Evolutionary conservation across 2,797 vertebrate species (phyloP).

Genomic region (Sarcoramphus papa): DNA sequence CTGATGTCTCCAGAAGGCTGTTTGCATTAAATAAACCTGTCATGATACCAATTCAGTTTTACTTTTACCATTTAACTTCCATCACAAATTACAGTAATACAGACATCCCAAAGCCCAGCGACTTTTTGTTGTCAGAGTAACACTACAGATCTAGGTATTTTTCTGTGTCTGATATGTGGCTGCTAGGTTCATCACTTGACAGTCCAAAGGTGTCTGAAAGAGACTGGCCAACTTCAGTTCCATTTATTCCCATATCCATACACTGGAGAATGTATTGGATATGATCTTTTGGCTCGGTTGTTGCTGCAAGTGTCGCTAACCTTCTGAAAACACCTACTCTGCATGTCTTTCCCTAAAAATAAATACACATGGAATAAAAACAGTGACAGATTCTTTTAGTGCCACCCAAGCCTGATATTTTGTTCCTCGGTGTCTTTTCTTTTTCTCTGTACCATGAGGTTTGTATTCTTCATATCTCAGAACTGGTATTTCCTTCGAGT

Average conservation of each 20-base stretch:
- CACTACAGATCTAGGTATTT: neutral
- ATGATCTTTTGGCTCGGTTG: neutral
- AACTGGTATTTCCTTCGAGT: neutral
- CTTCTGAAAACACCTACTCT: neutral
- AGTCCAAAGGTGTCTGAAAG: neutral
- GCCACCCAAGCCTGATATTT: neutral
- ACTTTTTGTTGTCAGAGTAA: neutral
- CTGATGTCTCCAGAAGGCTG: neutral
- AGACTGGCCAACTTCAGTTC: neutral
- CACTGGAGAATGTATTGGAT: too few species aligned
- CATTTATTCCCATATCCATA: rapidly evolving
- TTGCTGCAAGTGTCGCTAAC: neutral
- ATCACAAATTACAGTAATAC: neutral
- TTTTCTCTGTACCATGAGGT: rapidly evolving
- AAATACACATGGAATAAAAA: neutral
- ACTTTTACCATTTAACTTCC: neutral
- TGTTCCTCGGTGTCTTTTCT: neutral
- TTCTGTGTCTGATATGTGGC: neutral
- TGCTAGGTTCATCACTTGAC: neutral
- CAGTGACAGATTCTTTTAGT: neutral
- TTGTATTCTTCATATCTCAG: neutral
- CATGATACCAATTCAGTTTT: rapidly evolving
- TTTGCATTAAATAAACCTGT: neutral
- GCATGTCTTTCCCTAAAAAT: neutral
- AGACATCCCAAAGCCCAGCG: neutral